Evolutionary conservation across 2,113 vertebrate genomes (phyloP).

Genomic region (Tychaedon coryphoeus): DNA sequence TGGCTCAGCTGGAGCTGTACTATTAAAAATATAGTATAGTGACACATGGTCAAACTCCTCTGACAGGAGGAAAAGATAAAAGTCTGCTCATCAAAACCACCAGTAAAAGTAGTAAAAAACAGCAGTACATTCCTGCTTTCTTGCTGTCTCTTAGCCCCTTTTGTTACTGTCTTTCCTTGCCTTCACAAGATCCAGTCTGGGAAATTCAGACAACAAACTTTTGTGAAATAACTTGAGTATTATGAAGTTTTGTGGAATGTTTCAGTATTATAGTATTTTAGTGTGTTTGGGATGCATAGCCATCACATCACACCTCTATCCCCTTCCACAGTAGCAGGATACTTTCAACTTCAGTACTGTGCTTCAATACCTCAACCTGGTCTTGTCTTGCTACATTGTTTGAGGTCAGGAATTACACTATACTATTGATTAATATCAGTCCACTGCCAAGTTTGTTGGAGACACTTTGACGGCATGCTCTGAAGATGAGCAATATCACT

Average conservation of each 20-base stretch:
- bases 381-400: neutral
- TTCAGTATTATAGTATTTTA: neutral
- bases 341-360: neutral
- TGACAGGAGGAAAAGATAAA: neutral
- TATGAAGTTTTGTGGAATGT: neutral
- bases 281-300: neutral
- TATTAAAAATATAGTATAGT: neutral
- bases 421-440: neutral
- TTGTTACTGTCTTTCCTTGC: neutral
- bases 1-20: neutral
- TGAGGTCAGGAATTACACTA: neutral
- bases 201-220: neutral
- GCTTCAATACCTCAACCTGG: neutral
- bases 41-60: neutral
- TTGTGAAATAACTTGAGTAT: neutral
- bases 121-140: neutral
- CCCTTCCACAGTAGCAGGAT: neutral
- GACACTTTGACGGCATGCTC: neutral
- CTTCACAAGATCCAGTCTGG: neutral
- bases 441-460: neutral
- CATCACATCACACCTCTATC: neutral
- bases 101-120: neutral
- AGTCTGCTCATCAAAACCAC: neutral
- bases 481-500: neutral
- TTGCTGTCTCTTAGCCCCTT: neutral